A percentile compares a stretch with the other conserved stretches of the same genome.
phyloP scores from a whole-genome alignment of 2,888 invertebrate species.

The Rhabditoides inermis region DNA sequence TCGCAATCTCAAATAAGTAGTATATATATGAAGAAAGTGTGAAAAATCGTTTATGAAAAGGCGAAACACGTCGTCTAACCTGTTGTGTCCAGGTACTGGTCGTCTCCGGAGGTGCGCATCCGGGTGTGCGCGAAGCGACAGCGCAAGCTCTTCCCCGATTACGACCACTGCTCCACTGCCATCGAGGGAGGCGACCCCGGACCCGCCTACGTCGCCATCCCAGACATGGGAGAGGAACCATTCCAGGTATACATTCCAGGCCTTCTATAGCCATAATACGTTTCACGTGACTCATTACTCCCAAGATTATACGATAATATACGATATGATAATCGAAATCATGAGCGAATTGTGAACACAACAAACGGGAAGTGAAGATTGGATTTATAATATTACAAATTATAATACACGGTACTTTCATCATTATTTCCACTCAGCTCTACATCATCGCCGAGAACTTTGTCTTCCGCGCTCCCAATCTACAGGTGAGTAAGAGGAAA shows the following conservation, averaged over 20 bases:
- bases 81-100: conserved; percentile 50
- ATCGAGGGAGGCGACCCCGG: conserved; percentile 49
- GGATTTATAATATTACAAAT: too few species aligned
- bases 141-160: conserved; percentile 34
- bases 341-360: too few species aligned
- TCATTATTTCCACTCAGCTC: conserved; percentile 23
- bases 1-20: not conserved
- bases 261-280: too few species aligned
- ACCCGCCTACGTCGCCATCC: conserved; percentile 45
- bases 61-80: too few species aligned
- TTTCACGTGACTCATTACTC: too few species aligned
- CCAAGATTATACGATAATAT: too few species aligned
- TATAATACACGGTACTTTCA: too few species aligned
- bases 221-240: conserved; percentile 39
- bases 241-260: conserved; percentile 33
- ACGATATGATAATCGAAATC: too few species aligned
- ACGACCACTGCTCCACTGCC: conserved; percentile 42
- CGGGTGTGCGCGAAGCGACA: conserved; percentile 39
- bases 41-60: too few species aligned
- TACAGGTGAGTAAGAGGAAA: conserved; percentile 15
- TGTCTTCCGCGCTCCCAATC: conserved; percentile 36
- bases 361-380: too few species aligned
- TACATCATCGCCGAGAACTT: conserved; percentile 49
- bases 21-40: too few species aligned
- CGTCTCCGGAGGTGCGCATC: conserved; percentile 45